These are phyloP conservation scores for Entelurus aequoreus DNA, from an alignment of 2,113 vertebrate genomes.

Conservation along the genomic window DNA sequence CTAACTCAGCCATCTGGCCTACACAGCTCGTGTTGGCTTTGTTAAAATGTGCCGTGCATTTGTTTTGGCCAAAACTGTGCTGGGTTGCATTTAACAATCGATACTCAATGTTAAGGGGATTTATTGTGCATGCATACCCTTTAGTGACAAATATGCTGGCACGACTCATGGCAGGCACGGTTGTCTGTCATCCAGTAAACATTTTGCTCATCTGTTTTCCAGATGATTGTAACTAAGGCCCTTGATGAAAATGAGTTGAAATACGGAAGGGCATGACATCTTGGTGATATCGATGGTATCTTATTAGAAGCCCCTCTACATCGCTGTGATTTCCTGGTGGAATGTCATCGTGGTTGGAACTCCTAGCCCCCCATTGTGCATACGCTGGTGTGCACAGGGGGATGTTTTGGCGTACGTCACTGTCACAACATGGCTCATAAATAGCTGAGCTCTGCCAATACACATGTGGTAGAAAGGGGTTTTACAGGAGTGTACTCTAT, in stretches of 20 bases:
- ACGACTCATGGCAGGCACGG: background rate
- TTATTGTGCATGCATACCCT: background rate
- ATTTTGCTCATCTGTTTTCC: constrained; percentile 6
- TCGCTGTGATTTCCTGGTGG: constrained; percentile 40
- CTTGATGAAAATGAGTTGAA: constrained; percentile 15
- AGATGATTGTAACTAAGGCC: constrained; percentile 18
- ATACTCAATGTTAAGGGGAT: background rate
- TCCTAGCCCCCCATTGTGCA: background rate
- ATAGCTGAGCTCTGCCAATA: constrained; percentile 29
- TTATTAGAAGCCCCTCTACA: constrained; percentile 5
- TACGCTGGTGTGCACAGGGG: constrained; percentile 23
- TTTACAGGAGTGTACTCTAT: constrained; percentile 17
- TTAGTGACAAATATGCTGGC: background rate
- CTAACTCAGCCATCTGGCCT: background rate
- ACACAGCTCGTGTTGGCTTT: background rate
- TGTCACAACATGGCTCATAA: constrained; percentile 34
- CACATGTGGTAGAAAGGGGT: constrained; percentile 26
- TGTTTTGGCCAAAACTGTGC: background rate
- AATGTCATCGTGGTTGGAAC: constrained; percentile 33
- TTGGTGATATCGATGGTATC: background rate
- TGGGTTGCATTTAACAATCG: background rate
- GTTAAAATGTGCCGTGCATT: background rate
- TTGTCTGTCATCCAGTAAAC: background rate
- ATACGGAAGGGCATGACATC: constrained; percentile 3
- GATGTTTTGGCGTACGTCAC: constrained; percentile 25